These are phyloP conservation scores for Pluvianellus socialis DNA, from an alignment of 2,113 vertebrate species.

Conservation along the genomic window DNA sequence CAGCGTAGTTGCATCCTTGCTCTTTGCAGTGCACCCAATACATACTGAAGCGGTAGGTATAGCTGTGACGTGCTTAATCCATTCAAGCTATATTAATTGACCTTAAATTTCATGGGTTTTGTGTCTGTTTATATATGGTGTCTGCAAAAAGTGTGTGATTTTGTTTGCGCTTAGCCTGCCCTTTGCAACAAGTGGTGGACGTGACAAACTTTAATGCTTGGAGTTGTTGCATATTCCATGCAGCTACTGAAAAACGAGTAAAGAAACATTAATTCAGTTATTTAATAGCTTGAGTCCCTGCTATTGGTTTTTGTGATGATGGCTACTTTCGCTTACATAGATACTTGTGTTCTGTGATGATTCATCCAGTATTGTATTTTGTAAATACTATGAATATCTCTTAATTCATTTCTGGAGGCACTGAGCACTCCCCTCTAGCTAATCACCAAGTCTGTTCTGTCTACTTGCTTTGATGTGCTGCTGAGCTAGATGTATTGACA, in stretches of 20 bases:
- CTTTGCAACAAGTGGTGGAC: not conserved
- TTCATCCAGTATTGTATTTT: not conserved
- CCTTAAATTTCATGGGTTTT: not conserved
- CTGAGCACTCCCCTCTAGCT: not conserved
- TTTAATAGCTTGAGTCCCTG: not conserved
- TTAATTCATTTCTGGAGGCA: not conserved
- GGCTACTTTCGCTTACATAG: not conserved
- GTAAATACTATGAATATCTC: not conserved
- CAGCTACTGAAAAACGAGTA: not conserved
- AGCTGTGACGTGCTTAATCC: not conserved
- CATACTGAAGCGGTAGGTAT: slow-evolving; percentile 96
- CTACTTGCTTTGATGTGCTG: not conserved
- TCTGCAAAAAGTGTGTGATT: not conserved
- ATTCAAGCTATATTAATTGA: not conserved
- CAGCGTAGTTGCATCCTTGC: slow-evolving; percentile 86
- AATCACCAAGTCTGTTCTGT: not conserved
- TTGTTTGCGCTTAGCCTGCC: not conserved
- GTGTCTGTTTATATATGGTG: not conserved
- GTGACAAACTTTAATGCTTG: not conserved
- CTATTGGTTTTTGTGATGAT: not conserved
- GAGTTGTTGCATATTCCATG: not conserved
- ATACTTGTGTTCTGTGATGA: not conserved
- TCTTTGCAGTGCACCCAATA: slow-evolving; percentile 95
- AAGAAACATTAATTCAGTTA: not conserved
- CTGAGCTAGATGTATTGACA: too few relatives aligned